Evolutionary conservation across 2,888 invertebrate genomes (phyloP), one percentile per base, ranked within the genome.

Genomic region (Folsomia candida): DNA sequence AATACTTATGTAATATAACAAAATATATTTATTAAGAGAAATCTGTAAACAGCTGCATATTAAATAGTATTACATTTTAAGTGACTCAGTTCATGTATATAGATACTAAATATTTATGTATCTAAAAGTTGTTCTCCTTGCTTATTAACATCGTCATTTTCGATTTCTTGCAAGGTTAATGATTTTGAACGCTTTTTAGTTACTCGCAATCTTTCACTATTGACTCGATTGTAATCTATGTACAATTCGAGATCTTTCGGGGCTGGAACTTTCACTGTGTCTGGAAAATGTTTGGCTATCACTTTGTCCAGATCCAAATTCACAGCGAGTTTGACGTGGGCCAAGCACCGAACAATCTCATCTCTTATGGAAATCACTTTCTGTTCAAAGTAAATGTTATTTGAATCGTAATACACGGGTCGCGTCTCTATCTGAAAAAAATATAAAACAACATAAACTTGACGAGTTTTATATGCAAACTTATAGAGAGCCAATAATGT

Each of bases 381-480:
- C 80, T 94, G 93, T 81, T 94, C 93, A 74, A 94, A 84, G 82
- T 91, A 94, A 73, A 94, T 85, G 24, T 90, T 88, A 82, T 90
- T 91, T n/a, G 92, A 91, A 80, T 94, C 94, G 93, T 94, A 94
- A 84, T 90, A 91, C 22, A 90, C 86, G 58, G 93, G 63, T 18
- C 67, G 67, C 18, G 76, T 73, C 4, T 67, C 66, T 24, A 78
- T 67, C 78, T 78, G 59, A 11, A 61, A 59, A 66, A 51, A 59
- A 25, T 27, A 27, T 11, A 11, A 9, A 47, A 54, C 6, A 14
- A 18, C 11, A 54, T 37, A 37, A 14, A 37, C 4, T 37, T 37
- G 37, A 9, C 4, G 37, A 37, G 14, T 37, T 37, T 4, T 37
- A 9, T 9, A 37, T 37, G 14, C 37, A 37, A 37, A 37, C 4